Percentiles rank a stretch among this genome's conserved stretches.
Conservation (phyloP, 2,113 vertebrate genomes). For the Morphnarchus princeps region DNA sequence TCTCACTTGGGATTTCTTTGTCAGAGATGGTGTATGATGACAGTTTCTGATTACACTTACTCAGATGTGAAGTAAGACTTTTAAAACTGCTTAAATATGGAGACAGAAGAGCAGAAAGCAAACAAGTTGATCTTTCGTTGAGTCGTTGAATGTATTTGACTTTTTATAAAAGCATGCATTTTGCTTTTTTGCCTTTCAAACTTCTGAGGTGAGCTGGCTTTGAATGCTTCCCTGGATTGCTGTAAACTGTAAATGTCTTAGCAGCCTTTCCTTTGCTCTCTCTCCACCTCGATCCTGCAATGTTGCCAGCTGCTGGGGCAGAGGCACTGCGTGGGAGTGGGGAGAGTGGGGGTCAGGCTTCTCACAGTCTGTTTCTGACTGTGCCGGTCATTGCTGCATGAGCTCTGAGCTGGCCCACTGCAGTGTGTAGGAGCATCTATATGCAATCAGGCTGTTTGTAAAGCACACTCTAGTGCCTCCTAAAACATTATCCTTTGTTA, state of each 20-base stretch:
- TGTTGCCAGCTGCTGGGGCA: background rate
- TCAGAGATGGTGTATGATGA: conserved; percentile 17
- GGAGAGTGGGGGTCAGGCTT: background rate
- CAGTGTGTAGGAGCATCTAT: background rate
- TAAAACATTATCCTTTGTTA: background rate
- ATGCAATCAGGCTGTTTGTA: background rate
- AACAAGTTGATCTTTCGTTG: conserved; percentile 23
- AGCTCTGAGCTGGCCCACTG: background rate
- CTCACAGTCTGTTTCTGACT: background rate
- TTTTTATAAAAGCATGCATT: background rate
- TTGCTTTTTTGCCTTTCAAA: conserved; percentile 15
- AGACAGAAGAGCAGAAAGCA: conserved; percentile 25
- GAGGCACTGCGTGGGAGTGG: background rate
- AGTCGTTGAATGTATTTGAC: background rate
- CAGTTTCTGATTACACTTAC: conserved; percentile 59
- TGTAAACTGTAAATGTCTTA: background rate
- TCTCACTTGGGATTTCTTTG: conserved; percentile 57
- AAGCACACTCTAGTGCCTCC: background rate
- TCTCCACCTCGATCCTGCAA: rapidly evolving
- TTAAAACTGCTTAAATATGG: conserved; percentile 12
- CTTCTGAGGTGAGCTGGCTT: background rate
- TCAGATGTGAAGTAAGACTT: conserved; percentile 46
- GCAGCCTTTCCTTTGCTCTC: background rate
- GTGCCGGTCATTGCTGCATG: background rate
- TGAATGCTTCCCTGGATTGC: background rate